These are phyloP conservation scores for Drosophila nebulosa DNA, from an alignment of 1,140 invertebrate species.

Conservation along the genomic window DNA sequence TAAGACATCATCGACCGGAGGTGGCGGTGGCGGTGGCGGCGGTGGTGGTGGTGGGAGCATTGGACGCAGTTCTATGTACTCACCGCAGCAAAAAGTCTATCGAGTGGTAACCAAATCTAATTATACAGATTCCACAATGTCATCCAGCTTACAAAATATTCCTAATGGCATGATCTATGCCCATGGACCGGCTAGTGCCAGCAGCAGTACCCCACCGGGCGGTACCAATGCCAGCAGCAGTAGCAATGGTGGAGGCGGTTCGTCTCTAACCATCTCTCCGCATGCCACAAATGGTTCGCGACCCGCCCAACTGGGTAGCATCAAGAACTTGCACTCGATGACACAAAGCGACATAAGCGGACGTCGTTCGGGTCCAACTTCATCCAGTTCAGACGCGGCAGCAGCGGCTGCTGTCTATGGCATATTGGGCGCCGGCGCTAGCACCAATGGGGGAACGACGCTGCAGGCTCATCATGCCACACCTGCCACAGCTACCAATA, in stretches of 20 bases:
- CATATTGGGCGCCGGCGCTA: constrained; percentile 36
- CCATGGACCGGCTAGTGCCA: constrained; percentile 40
- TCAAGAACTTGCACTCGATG: constrained; percentile 72
- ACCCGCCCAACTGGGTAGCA: constrained; percentile 61
- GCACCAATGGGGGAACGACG: constrained; percentile 36
- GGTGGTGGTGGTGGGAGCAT: constrained; percentile 31
- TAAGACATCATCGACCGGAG: constrained; percentile 50
- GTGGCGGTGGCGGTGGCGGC: constrained; percentile 9
- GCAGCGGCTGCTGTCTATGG: constrained; percentile 60
- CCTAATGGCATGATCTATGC: constrained; percentile 76
- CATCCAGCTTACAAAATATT: constrained; percentile 80
- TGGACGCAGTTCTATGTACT: constrained; percentile 64
- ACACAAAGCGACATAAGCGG: constrained; percentile 62
- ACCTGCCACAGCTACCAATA: constrained; percentile 57
- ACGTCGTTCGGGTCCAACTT: constrained; percentile 18
- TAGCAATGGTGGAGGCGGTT: constrained; percentile 38
- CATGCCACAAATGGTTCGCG: constrained; percentile 44
- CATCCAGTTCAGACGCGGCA: constrained; percentile 24
- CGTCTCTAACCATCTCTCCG: constrained; percentile 22
- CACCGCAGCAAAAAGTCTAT: constrained; percentile 72
- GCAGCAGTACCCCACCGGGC: constrained; percentile 31
- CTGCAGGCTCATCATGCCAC: constrained; percentile 66
- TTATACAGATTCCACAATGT: constrained; percentile 73
- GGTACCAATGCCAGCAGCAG: constrained; percentile 20
- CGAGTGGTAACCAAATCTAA: constrained; percentile 70